These are phyloP conservation scores for Nycticebus coucang DNA, from an alignment of 2,113 vertebrate species.

Conservation along the genomic window DNA sequence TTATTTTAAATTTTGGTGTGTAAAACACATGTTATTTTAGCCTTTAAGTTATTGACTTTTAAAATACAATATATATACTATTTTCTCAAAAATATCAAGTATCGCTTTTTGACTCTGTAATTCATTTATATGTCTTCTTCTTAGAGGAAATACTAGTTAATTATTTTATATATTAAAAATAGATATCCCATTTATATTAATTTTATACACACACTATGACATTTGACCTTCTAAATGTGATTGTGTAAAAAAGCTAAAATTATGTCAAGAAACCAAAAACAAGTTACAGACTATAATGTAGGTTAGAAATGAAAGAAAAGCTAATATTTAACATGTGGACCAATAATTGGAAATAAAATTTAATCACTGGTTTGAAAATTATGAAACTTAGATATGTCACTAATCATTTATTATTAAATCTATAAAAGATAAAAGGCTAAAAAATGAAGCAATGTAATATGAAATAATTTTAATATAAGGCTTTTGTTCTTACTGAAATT, in stretches of 20 bases:
- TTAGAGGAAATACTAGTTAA: background rate
- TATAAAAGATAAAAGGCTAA: background rate
- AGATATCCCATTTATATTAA: background rate
- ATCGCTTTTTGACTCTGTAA: background rate
- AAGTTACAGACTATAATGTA: background rate
- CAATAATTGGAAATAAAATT: background rate
- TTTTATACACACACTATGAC: background rate
- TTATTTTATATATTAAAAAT: background rate
- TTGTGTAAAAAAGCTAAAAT: background rate
- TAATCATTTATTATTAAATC: background rate
- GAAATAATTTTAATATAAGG: background rate
- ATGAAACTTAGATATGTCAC: background rate
- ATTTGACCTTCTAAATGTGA: background rate
- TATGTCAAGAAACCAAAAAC: background rate
- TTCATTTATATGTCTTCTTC: background rate
- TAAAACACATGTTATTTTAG: background rate
- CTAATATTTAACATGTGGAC: background rate
- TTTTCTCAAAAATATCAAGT: background rate
- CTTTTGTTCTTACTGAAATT: background rate
- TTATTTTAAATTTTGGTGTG: background rate
- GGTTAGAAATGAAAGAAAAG: background rate
- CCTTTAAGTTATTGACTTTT: background rate
- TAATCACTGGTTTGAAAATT: background rate
- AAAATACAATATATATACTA: background rate
- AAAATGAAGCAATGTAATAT: background rate